These are phyloP conservation scores for Anser brachyrhynchus DNA, from an alignment of 2,113 vertebrate species.

Conservation along the genomic window DNA sequence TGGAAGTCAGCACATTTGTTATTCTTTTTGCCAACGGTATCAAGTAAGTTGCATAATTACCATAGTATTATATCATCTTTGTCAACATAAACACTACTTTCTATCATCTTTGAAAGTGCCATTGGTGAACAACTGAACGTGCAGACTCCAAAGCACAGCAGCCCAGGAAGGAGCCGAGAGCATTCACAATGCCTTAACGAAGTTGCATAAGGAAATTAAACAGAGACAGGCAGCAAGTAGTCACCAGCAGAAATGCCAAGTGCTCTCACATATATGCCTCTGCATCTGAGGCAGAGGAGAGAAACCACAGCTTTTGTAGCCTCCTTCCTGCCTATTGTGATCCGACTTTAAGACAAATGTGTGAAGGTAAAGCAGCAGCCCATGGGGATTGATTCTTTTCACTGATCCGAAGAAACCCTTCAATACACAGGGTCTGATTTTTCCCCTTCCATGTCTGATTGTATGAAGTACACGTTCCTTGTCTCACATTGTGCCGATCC, in stretches of 20 bases:
- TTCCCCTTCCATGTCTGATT: neutral
- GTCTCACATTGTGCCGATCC: slow-evolving; percentile 85
- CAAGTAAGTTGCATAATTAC: slow-evolving; percentile 65
- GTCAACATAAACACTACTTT: slow-evolving; percentile 29
- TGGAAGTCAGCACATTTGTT: slow-evolving; percentile 41
- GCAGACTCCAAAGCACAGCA: neutral
- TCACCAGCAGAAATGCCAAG: slow-evolving; percentile 36
- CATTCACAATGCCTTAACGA: neutral
- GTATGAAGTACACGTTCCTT: neutral
- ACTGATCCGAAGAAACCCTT: neutral
- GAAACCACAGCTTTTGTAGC: neutral
- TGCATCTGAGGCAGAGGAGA: neutral
- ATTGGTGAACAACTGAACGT: neutral
- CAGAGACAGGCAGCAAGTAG: neutral
- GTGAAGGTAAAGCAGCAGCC: slow-evolving; percentile 60
- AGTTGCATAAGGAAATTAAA: slow-evolving; percentile 28
- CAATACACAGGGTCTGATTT: neutral
- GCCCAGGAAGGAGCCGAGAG: slow-evolving; percentile 33
- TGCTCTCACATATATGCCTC: neutral
- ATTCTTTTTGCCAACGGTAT: slow-evolving; percentile 54
- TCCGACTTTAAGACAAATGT: slow-evolving; percentile 52
- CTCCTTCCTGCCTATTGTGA: slow-evolving; percentile 2
- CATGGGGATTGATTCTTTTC: neutral
- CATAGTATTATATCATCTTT: slow-evolving; percentile 43
- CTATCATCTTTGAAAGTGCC: slow-evolving; percentile 38